Base-by-base conservation (phyloP, 2,113 vertebrate species). In the Bos indicus region DNA sequence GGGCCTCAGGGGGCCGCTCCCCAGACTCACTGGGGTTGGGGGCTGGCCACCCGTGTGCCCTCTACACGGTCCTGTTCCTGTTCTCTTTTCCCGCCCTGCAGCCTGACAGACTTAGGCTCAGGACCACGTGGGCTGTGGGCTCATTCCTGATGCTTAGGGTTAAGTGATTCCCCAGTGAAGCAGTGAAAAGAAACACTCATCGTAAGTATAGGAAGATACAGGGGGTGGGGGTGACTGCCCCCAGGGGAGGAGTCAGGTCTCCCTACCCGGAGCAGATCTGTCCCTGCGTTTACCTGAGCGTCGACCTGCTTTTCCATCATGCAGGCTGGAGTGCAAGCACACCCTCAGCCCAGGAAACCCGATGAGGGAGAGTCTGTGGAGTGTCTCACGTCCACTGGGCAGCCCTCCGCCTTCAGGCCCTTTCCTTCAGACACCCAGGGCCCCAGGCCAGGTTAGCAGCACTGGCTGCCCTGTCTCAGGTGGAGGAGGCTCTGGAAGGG, bases 41-140 rank as follows among this genome's bases (percentile, higher is more conserved):
- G 5, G 30, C 30, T 89, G 62, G 8, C 36, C 59, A 30, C 30
- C 33, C 9, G 0, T 43, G 23, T 6, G 30, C 33, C 19, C 40
- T 52, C 48, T 8, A 0, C 19, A 40, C 36, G 51, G 48, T 40
- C 25, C 64, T 9, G 0, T 52, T 11, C 9, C 14, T 1, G 4
- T 8, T 88, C 60, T 83, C 74, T 83, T 80, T 51, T n/a, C 7
- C 28, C 3, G 15, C 21, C 46, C 46, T 36, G 54, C 26, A 88
- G 17, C n/a, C 23, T 10, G 19, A 23, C 19, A 56, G 46, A 26
- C 43, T 71, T 82, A 8, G 7, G 36, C 43, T 48, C 43, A 43
- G 67, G 51, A 33, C 2, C 13, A 56, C 6, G 30, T 2, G 7
- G 36, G 10, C 10, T 10, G 46, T 16, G 62, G 17, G 8, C 21